Evolutionary conservation across 2,888 invertebrate species (phyloP).

Genomic region (Epistrophella euchroma): DNA sequence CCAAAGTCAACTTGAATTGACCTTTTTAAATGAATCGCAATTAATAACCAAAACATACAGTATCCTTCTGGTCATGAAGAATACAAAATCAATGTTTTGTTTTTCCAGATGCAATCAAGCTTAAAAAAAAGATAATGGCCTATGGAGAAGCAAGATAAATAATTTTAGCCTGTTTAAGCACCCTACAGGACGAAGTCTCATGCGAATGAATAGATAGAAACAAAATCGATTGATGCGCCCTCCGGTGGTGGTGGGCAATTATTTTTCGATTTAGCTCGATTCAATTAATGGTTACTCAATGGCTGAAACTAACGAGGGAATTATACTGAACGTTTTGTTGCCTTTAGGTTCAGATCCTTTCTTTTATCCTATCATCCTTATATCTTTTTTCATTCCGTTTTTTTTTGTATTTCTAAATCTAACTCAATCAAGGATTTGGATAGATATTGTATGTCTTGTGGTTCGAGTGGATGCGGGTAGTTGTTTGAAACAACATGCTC

Average conservation of each 20-base stretch:
- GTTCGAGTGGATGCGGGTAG: neutral
- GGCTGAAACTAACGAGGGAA: conserved; percentile 58
- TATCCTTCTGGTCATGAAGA: neutral
- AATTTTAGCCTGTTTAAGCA: neutral
- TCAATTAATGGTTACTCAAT: conserved; percentile 68
- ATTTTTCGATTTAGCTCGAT: conserved; percentile 70
- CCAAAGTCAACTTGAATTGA: neutral
- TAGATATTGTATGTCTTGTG: neutral
- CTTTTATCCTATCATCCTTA: neutral
- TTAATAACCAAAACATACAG: neutral
- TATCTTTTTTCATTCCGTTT: neutral
- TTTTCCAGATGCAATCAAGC: neutral
- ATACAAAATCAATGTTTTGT: neutral
- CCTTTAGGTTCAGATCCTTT: conserved; percentile 1
- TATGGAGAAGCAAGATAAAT: neutral
- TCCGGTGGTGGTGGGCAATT: conserved; percentile 34
- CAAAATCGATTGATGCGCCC: conserved; percentile 48
- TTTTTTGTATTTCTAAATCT: conserved; percentile 2
- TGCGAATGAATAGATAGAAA: neutral
- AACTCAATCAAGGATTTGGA: conserved; percentile 10
- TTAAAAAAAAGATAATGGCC: neutral
- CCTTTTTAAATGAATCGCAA: neutral
- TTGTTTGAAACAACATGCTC: neutral
- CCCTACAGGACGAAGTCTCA: neutral
- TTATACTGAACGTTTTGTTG: conserved; percentile 49